These are phyloP conservation scores for Lerema accius DNA, from an alignment of 1,140 invertebrate species.

Conservation along the genomic window DNA sequence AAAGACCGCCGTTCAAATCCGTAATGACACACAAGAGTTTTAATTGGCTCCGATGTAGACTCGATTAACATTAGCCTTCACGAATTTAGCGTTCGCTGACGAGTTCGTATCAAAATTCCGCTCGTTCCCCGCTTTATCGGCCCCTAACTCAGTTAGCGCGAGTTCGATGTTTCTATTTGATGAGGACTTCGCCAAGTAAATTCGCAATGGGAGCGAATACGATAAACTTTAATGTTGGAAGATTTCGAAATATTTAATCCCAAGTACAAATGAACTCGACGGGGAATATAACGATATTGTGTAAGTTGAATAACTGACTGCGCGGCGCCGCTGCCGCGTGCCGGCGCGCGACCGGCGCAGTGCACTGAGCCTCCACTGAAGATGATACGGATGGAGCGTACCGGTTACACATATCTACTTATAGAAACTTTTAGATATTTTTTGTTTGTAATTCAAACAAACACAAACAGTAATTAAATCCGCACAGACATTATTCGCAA, in stretches of 20 bases:
- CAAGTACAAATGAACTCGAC: constrained; percentile 16
- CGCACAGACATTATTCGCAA: too few species aligned
- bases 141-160: constrained; percentile 36
- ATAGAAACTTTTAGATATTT: too few species aligned
- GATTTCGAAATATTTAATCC: constrained; percentile 39
- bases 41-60: constrained; percentile 27
- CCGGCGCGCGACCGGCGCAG: too few species aligned
- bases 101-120: constrained; percentile 39
- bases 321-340: constrained; percentile 2
- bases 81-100: constrained; percentile 28
- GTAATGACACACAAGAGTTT: constrained; percentile 14
- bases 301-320: background rate
- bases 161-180: constrained; percentile 40
- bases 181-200: constrained; percentile 43
- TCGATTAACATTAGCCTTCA: constrained; percentile 29
- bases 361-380: too few species aligned
- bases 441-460: too few species aligned
- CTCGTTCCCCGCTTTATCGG: constrained; percentile 42
- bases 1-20: background rate
- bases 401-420: too few species aligned
- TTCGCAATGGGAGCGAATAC: constrained; percentile 38
- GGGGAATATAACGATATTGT: constrained; percentile 23
- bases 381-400: too few species aligned
- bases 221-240: constrained; percentile 43
- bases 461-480: too few species aligned